Conservation (phyloP, 2,113 vertebrate genomes). For the Helogale parvula region DNA sequence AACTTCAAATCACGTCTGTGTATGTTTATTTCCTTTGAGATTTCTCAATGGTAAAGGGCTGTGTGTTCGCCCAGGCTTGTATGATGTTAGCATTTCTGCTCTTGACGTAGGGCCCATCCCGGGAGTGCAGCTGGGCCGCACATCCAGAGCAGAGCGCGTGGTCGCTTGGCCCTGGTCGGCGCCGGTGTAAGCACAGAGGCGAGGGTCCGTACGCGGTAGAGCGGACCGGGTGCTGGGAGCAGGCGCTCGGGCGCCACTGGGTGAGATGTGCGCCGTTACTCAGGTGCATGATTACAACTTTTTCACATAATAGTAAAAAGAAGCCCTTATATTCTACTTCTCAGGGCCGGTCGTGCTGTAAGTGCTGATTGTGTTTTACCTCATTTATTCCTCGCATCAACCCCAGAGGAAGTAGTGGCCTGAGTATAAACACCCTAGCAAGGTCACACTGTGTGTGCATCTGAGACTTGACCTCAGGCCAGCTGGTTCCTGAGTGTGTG, state of each 20-base stretch:
- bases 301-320: neutral
- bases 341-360: neutral
- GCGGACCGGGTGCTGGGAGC: neutral
- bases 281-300: neutral
- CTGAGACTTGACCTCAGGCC: neutral
- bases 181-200: accelerated
- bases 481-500: neutral
- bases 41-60: neutral
- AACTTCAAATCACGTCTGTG: neutral
- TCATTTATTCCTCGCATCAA: neutral
- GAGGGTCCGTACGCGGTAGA: neutral
- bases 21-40: neutral
- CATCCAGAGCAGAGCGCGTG: neutral
- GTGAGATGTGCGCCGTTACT: neutral
- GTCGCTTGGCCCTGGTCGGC: neutral
- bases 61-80: neutral
- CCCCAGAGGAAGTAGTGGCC: neutral
- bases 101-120: neutral
- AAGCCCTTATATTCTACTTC: neutral
- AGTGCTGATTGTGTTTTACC: neutral
- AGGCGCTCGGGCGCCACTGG: no score
- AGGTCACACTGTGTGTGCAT: neutral
- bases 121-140: neutral
- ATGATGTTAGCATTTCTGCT: neutral
- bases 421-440: neutral